phyloP scores from a whole-genome alignment of 2,113 vertebrate species.

The Ochotona princeps region DNA sequence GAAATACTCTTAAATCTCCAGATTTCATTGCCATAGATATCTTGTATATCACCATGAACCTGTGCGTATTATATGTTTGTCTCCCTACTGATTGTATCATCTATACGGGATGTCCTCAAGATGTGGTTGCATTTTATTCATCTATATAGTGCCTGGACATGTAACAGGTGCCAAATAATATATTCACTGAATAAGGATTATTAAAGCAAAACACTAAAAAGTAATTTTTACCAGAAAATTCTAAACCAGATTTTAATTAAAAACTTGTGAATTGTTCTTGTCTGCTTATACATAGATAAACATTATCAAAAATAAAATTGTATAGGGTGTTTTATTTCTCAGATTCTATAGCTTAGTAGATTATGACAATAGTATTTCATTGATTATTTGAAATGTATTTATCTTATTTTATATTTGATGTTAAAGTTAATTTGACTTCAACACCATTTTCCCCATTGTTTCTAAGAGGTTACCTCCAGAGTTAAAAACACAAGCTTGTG shows the following conservation, averaged over 20 bases:
- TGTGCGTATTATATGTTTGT: not conserved
- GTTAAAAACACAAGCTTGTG: not conserved
- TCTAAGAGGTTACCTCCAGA: not conserved
- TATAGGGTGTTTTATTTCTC: not conserved
- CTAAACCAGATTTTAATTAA: constrained; percentile 12
- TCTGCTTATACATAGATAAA: not conserved
- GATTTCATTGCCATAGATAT: not conserved
- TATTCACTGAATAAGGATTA: constrained; percentile 13
- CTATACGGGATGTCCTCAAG: not conserved
- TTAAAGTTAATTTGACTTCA: constrained; percentile 9
- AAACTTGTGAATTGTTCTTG: not conserved
- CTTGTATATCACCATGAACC: not conserved
- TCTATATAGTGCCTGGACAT: not conserved
- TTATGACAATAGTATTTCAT: not conserved
- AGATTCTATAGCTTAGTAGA: not conserved
- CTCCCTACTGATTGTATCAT: not conserved
- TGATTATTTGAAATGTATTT: constrained; percentile 37
- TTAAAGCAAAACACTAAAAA: not conserved
- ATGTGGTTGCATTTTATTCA: not conserved
- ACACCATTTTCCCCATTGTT: constrained; percentile 35
- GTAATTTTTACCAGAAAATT: not conserved
- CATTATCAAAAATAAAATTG: not conserved
- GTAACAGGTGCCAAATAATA: not conserved
- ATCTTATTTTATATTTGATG: not conserved
- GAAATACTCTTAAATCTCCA: constrained; percentile 39